Base-by-base conservation (phyloP, 2,888 invertebrate species). In the Sarcophaga caerulescens region DNA sequence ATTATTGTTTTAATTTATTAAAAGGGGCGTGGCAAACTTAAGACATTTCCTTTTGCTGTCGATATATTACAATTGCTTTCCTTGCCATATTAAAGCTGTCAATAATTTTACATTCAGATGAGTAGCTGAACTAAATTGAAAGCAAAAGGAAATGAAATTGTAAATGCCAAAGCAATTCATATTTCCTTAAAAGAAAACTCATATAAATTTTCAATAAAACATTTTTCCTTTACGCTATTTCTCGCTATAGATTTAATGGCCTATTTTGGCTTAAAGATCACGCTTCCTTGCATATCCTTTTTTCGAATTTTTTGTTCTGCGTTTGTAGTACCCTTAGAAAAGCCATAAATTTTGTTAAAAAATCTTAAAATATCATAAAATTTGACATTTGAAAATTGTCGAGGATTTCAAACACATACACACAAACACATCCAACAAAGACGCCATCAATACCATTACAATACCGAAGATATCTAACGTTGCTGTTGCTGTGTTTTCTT, bases 311-410 rank as follows among this genome's bases (percentile, higher is more conserved):
- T 71, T 59, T 44, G 12, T 57, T 59, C 59, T 65, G 81, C 81
- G 75, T 75, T 75, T 45, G 59, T 44, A 71, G 65, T 68, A 68
- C 74, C 81, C 81, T 78, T 75, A 62, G 60, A 69, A 73, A 84
- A 75, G 78, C 66, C 79, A 88, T 88, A 87, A 88, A 88, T 88
- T 87, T 87, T 83, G 73, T 75, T 74, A 74, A 81, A 86, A 87
- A 88, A 88, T 88, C 91, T 91, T 90, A 82, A 88, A 88, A 85
- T 91, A 90, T 91, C 91, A 91, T 91, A 91, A 91, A 91, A 91
- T 91, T 91, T 91, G 91, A 91, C 91, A 91, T 90, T 88, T 87
- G 79, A 45, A 85, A 85, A 85, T 87, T 85, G 85, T 84, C 84
- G 85, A 81, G 82, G 81, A 86, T 81, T 80, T 84, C 84, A 66